Conservation (phyloP, 2,113 vertebrate species). For the Saguinus imperator region DNA sequence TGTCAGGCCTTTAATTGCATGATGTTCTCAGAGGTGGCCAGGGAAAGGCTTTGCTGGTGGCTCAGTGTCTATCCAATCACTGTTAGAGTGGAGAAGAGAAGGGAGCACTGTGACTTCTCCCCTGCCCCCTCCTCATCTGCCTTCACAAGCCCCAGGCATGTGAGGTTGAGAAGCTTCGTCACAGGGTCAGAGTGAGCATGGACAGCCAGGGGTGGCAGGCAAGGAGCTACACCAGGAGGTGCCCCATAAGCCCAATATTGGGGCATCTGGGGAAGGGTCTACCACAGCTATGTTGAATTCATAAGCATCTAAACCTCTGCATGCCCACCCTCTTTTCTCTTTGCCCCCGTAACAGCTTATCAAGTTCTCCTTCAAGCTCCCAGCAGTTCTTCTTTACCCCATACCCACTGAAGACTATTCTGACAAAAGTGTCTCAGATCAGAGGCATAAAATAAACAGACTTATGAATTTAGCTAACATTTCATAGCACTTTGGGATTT, state of each 20-base stretch:
- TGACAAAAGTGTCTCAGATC: neutral
- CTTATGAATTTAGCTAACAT: neutral
- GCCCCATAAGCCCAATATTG: neutral
- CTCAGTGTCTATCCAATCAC: neutral
- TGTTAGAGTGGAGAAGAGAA: neutral
- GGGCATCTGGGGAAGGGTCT: neutral
- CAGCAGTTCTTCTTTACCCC: neutral
- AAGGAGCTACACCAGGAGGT: neutral
- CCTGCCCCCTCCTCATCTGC: rapidly evolving
- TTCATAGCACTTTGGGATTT: neutral
- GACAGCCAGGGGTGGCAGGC: neutral
- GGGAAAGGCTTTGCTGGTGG: neutral
- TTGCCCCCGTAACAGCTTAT: neutral
- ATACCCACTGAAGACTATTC: neutral
- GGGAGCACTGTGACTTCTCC: neutral
- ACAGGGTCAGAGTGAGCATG: neutral
- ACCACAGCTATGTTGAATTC: rapidly evolving
- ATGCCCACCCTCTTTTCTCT: too few species aligned
- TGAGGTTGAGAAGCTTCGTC: rapidly evolving
- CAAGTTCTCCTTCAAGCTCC: neutral
- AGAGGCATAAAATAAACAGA: neutral
- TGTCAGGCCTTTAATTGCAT: slow-evolving; percentile 75
- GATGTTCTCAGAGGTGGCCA: slow-evolving; percentile 49
- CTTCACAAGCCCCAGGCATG: neutral
- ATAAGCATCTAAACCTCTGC: neutral